Evolutionary conservation across 1,140 invertebrate genomes (phyloP).

Genomic region (Penaeus chinensis): DNA sequence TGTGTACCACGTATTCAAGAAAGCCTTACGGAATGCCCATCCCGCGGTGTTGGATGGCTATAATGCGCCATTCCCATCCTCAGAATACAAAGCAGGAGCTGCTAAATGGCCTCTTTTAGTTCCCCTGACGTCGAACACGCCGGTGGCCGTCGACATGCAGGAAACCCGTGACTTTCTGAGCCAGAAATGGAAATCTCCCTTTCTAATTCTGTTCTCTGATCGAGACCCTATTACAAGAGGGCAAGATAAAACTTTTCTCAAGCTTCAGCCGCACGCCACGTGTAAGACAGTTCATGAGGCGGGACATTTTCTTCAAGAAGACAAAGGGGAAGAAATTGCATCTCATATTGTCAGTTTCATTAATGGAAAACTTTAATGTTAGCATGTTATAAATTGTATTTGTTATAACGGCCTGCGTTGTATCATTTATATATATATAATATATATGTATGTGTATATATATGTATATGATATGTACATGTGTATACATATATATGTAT

Average conservation of each 20-base stretch:
- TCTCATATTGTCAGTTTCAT: conserved; percentile 47
- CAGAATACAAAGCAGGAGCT: conserved; percentile 37
- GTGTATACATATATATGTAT: no score
- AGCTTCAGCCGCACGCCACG: conserved; percentile 43
- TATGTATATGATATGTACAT: no score
- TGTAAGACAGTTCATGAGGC: conserved; percentile 33
- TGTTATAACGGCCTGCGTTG: no score
- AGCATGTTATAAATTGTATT: no score
- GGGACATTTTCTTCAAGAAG: conserved; percentile 55
- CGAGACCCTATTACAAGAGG: conserved; percentile 47
- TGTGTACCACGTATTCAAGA: conserved; percentile 36
- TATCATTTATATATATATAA: no score
- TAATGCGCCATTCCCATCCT: conserved; percentile 50
- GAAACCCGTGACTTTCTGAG: conserved; percentile 39
- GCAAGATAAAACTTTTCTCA: conserved; percentile 4
- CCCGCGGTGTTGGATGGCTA: conserved; percentile 34
- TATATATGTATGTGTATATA: no score
- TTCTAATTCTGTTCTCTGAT: conserved; percentile 52
- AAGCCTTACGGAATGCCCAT: conserved; percentile 21
- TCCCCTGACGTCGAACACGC: conserved; percentile 29
- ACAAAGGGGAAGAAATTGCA: conserved; percentile 40
- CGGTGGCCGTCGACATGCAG: conserved; percentile 53
- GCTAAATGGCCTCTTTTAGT: conserved; percentile 56
- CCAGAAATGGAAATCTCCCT: conserved; percentile 42
- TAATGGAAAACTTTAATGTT: conserved; percentile 3